Base-by-base conservation (phyloP, 2,797 vertebrate species). In the Odontamblyopus lacepedii region DNA sequence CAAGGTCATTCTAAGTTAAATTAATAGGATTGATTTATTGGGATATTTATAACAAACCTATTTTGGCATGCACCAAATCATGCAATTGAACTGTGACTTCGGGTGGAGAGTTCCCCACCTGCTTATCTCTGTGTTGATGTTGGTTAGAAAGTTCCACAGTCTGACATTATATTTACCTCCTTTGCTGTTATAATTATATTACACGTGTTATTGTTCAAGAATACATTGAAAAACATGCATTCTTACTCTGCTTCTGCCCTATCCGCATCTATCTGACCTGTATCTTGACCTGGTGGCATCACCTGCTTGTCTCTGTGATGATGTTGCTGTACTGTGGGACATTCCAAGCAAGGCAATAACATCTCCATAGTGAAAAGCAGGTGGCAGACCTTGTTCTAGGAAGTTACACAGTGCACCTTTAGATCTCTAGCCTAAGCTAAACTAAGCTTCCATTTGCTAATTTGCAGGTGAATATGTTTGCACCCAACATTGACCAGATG, bases 401-500 rank as follows among this genome's bases (percentile, higher is more conserved):
- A 26, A 56, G 23, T 57, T 57, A 26, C 23, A 13, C n/a, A 61
- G 27, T 7, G 13, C 59, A 26, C 23, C 11, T 57, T 57, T 57
- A 57, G 27, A 57, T 53, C 16, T 53, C 51, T 53, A 2, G 1
- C 9, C 26, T 57, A 57, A 56, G n/a, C 1, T 29, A 2, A 59
- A 29, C 57, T 6, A 59, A 15, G 11, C 1, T 19, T 63, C 19
- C n/a, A 4, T 19, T 50, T 65, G 63, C 26, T 15, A 2, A 16
- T 9, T 63, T 67, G 19, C 86, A 96, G 95, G 95, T 95, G 8
- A 95, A 94, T 84, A 94, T 95, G 90, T 95, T 95, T 80, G 95
- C 95, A 9, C 95, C 94, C n/a, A 91, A 94, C 87, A 85, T 93
- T 2, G 90, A 96, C 27, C 96, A 98, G 92, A 96, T 95, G 91